Evolutionary conservation across 64 coral and sea anemone species (phyloP), one percentile per base, ranked within the genome.

Genomic region (Hydrozoanthus tunicans): DNA sequence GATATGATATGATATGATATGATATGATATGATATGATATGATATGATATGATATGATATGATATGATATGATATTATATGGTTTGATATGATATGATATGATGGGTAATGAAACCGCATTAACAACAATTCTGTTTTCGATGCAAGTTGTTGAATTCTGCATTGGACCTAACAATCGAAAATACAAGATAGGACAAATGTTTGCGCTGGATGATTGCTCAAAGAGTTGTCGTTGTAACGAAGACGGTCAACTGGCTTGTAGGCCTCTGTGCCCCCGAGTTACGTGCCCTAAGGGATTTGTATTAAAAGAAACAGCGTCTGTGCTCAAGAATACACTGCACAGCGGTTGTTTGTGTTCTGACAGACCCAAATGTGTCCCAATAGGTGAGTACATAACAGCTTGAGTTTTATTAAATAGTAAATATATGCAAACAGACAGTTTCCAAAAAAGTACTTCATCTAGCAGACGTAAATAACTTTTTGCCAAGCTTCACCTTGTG

Each of bases 171-270:
- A 43, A 43, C 15, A 55, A 83, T 65, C 5, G 55, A 83, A 83
- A 68, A 20, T 83, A 83, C 62, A 83, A 83, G 15, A 67, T 68
- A 66, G 81, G 81, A 6, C 32, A 67, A 67, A 67, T 61, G 62
- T 83, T 83, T 68, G 81, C 63, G 6, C 81, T 60, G 55, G 81
- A 43, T 27, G 61, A 83, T 64, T 83, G 81, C 8, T 67, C 62
- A 8, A 51, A 83, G 67, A 83, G 6, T 51, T 83, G 81, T 68
- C 81, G 81, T 53, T 83, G 81, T 15, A 83, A 83, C 12, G 81
- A 83, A 43, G 81, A 83, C 13, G 81, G 62, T 3, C 81, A 52
- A 17, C 26, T 83, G 81, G 62, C 43, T 9, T 83, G 81, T 20
- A 51, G 9, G 7, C 81, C 81, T 8, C 61, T 83, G 26, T 83